These are phyloP conservation scores for Pseudomyrmex flavicornis DNA, from an alignment of 1,140 invertebrate species.

Conservation along the genomic window DNA sequence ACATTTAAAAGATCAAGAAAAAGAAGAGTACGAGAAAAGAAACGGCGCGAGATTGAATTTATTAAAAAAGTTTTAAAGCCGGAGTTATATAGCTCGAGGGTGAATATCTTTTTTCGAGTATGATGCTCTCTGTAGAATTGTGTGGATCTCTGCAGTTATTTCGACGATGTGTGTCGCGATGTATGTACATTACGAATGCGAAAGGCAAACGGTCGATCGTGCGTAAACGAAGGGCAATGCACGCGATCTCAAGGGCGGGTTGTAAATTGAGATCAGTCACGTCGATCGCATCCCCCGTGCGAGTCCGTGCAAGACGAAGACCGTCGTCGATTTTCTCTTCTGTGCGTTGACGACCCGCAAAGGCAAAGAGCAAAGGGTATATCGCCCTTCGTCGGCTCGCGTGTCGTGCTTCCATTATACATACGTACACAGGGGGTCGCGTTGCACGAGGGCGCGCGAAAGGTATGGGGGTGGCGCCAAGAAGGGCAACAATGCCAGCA, in stretches of 20 bases:
- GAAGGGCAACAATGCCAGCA: slow-evolving; percentile 71
- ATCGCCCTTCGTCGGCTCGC: slow-evolving; percentile 66
- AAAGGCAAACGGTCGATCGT: slow-evolving; percentile 39
- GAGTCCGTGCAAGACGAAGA: slow-evolving; percentile 29
- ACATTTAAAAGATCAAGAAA: neutral
- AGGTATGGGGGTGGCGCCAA: slow-evolving; percentile 63
- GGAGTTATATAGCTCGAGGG: neutral
- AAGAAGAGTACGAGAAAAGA: neutral
- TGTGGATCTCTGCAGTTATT: neutral
- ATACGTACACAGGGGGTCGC: slow-evolving; percentile 36
- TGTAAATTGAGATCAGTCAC: slow-evolving; percentile 48
- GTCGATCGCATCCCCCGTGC: slow-evolving; percentile 16
- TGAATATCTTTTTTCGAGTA: neutral
- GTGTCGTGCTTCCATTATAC: slow-evolving; percentile 67
- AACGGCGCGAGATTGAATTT: neutral
- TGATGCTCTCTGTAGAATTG: neutral
- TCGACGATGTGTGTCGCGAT: slow-evolving; percentile 18
- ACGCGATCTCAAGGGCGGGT: slow-evolving; percentile 42
- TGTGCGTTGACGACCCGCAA: slow-evolving; percentile 48
- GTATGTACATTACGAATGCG: slow-evolving; percentile 34
- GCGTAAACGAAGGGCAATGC: slow-evolving; percentile 35
- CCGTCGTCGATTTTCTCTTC: slow-evolving; percentile 52
- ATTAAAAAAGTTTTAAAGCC: neutral
- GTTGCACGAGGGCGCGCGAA: slow-evolving; percentile 54
- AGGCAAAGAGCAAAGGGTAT: slow-evolving; percentile 69